Evolutionary conservation across 2,113 vertebrate species (phyloP).

Genomic region (Pterocles orientalis): DNA sequence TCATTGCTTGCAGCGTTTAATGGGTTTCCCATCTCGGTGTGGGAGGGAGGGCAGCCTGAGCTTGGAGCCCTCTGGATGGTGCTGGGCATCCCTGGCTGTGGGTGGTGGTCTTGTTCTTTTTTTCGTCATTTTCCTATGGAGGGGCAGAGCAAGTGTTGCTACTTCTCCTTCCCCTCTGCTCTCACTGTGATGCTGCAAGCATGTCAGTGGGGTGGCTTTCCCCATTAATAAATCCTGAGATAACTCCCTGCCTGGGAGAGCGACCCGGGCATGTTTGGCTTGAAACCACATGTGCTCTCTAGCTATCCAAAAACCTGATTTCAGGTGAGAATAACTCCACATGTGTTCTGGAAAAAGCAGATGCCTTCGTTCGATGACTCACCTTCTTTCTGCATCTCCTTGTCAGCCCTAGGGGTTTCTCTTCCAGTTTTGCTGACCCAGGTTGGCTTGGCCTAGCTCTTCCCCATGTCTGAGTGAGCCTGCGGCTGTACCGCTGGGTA

Average conservation of each 20-base stretch:
- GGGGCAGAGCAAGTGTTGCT: background rate
- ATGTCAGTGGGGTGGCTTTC: background rate
- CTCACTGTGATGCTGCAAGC: background rate
- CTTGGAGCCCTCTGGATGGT: rapidly evolving
- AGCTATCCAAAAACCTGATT: slow-evolving; percentile 24
- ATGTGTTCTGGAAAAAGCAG: background rate
- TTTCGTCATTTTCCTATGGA: background rate
- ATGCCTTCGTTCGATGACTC: background rate
- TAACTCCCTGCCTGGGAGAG: background rate
- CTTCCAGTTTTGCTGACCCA: background rate
- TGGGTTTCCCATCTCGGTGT: slow-evolving; percentile 44
- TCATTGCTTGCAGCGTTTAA: background rate
- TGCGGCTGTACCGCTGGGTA: background rate
- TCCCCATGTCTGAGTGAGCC: rapidly evolving
- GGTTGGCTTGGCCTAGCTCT: background rate
- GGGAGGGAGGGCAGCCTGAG: background rate
- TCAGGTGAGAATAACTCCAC: slow-evolving; percentile 42
- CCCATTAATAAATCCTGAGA: background rate
- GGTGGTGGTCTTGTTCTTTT: background rate
- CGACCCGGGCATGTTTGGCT: background rate
- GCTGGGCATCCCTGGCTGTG: background rate
- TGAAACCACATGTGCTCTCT: background rate
- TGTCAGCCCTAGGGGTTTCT: rapidly evolving
- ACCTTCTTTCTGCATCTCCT: background rate
- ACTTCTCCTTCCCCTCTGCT: background rate